These are phyloP conservation scores for Rapana venosa DNA, from an alignment of 2,888 invertebrate species.

Conservation along the genomic window DNA sequence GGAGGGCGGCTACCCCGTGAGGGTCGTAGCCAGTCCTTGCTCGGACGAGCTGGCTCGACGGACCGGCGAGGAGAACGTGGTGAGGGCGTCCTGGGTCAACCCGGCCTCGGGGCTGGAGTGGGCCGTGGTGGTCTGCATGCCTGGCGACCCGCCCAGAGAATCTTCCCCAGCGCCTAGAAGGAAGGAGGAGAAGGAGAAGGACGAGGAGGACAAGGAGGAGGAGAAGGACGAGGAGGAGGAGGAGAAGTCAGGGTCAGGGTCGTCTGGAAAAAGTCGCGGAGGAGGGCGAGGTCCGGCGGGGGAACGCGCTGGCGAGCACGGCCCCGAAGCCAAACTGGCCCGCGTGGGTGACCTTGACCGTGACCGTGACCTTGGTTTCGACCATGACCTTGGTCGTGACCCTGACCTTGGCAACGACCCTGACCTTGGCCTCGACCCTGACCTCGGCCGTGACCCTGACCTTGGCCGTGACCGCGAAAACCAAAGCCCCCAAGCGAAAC, in stretches of 20 bases:
- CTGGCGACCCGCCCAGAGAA: conserved; percentile 18
- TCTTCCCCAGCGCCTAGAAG: no score
- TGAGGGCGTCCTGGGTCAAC: conserved; percentile 35
- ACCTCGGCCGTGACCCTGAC: no score
- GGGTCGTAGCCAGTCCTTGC: not conserved
- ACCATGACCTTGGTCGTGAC: no score
- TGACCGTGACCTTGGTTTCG: not conserved
- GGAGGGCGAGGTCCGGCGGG: not conserved
- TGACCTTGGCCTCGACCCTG: no score
- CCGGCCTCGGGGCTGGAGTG: conserved; percentile 37
- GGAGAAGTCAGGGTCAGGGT: no score
- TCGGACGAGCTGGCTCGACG: conserved; percentile 20
- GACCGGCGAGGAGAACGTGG: not conserved
- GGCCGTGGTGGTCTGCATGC: conserved; percentile 32
- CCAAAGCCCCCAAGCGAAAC: not conserved
- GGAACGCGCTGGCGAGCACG: not conserved
- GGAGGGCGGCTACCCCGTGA: not conserved
- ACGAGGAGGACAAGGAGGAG: no score
- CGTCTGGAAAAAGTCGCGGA: not conserved
- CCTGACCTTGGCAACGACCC: no score
- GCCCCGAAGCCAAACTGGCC: no score
- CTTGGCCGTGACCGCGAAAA: no score
- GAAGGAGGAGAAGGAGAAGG: no score
- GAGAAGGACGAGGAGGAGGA: no score
- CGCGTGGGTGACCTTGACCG: no score